phyloP scores from a whole-genome alignment of 2,797 vertebrate species.

The Cuculus canorus region DNA sequence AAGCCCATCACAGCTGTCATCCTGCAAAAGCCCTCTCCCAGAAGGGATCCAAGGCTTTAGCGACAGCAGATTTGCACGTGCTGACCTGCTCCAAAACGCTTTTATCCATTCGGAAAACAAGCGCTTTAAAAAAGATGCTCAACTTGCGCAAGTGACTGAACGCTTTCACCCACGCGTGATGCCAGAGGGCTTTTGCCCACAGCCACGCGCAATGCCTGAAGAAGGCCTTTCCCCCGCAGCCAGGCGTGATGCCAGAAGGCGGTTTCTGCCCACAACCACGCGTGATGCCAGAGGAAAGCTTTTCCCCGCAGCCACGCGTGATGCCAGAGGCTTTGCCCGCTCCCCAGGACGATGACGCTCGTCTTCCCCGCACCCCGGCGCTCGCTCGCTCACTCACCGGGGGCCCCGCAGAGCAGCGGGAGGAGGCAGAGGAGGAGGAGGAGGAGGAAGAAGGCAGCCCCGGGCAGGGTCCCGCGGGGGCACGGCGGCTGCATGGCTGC shows the following conservation, averaged over 20 bases:
- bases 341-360: too few species aligned
- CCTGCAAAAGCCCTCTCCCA: not conserved
- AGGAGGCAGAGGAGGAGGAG: slow-evolving; percentile 54
- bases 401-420: slow-evolving; percentile 63
- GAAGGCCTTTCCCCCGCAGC: too few species aligned
- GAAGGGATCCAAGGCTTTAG: not conserved
- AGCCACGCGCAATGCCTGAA: too few species aligned
- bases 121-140: not conserved
- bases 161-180: too few species aligned
- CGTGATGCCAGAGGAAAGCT: too few species aligned
- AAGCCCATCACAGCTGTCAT: not conserved
- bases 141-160: not conserved
- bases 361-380: too few species aligned
- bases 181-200: not conserved
- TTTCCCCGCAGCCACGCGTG: too few species aligned
- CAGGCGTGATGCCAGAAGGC: too few species aligned
- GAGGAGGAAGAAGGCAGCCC: slow-evolving; percentile 12
- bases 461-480: not conserved
- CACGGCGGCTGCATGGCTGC: not conserved
- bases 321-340: too few species aligned
- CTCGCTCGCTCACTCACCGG: slow-evolving; percentile 56
- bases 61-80: not conserved
- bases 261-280: too few species aligned
- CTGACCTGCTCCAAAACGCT: not conserved
- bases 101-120: not conserved